phyloP scores from a whole-genome alignment of 64 coral and sea anemone species.

The Platygyra sinensis region DNA sequence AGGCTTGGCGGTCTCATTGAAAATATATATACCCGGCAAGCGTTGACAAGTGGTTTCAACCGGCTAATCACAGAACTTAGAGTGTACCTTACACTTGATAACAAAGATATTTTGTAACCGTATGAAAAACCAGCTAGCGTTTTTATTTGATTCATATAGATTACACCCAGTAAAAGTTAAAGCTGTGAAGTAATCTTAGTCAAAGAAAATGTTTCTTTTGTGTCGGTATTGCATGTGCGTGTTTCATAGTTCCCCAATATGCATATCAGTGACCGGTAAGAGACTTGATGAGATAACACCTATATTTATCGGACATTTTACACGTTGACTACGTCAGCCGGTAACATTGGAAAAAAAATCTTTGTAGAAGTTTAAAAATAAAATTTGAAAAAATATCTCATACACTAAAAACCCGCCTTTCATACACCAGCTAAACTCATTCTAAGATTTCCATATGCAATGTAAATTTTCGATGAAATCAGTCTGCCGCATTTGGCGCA shows the following conservation, averaged over 20 bases:
- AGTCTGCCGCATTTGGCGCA: too few relatives aligned
- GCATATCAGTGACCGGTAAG: background rate
- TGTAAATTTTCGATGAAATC: too few relatives aligned
- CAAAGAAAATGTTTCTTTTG: background rate
- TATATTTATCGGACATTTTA: background rate
- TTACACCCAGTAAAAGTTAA: background rate
- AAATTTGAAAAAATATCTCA: too few relatives aligned
- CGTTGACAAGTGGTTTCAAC: conserved; percentile 16
- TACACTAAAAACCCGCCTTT: too few relatives aligned
- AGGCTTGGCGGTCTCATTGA: background rate
- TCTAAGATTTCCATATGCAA: too few relatives aligned
- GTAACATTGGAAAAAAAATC: background rate
- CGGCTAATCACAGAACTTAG: background rate
- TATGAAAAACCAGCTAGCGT: background rate
- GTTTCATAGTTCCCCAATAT: background rate
- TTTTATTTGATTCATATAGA: background rate
- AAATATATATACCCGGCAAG: background rate
- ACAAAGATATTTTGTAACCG: background rate
- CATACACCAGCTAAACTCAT: too few relatives aligned
- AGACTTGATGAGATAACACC: background rate
- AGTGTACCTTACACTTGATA: background rate
- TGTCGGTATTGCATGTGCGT: background rate
- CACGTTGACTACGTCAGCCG: background rate
- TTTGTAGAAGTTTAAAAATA: too few relatives aligned
- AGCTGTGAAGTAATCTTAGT: background rate